Base-by-base conservation (phyloP, 1,140 invertebrate genomes). In the Cherax destructor region DNA sequence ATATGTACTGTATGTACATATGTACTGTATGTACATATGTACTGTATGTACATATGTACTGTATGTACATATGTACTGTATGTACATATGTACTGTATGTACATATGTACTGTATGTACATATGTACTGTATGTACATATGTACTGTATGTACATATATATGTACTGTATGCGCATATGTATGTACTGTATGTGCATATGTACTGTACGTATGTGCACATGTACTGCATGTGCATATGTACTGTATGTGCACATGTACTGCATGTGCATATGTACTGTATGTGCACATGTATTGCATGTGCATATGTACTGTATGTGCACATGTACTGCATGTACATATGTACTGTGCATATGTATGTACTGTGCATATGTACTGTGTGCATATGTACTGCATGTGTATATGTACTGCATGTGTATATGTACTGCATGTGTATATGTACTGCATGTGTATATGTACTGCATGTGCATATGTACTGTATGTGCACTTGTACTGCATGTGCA, bases 381-480 rank as follows among this genome's bases (percentile, higher is more conserved):
- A 56, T 56, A 56, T 56, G 3, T 56, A 56, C 6, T 56, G 11
- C 11, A 56, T 56, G 11, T 56, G 11, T 4, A 56, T 56, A 56
- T 56, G 11, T 56, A 56, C 11, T 9, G 6, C 0, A 56, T 56
- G 11, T 4, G 3, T 56, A 56, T 56, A 56, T 56, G 3, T 56
- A 56, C 11, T 9, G 11, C 11, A 56, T 56, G 11, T 56, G 69
- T 74, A 84, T 84, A 69, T 72, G 69, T 83, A 83, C 30, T 83
- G 69, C 69, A 83, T 83, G 61, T 61, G 61, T 83, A 83, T 83
- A 83, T 83, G 61, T 41, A 41, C 30, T 41, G 30, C 61, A 59
- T 83, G 61, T 83, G 61, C 61, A 83, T 83, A 83, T 41, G 30
- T 41, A 41, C 30, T 41, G 30, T 41, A 41, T 41, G 30, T 59